Conservation (phyloP, 2,888 invertebrate species). For the Cantharis flavilabris region DNA sequence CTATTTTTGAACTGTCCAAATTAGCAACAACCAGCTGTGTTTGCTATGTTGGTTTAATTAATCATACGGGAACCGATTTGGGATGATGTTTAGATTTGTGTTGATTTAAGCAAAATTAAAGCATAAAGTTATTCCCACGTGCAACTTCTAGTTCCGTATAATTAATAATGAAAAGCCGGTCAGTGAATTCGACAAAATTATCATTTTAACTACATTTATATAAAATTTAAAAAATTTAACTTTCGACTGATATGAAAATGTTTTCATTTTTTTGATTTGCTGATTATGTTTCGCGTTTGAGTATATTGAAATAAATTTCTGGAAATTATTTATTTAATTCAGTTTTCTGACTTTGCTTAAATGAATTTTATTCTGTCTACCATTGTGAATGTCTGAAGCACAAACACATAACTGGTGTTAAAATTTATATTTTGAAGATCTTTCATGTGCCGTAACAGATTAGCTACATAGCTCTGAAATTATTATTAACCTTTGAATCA, state of each 20-base stretch:
- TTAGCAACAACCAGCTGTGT: not conserved
- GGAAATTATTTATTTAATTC: not conserved
- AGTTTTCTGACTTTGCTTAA: not conserved
- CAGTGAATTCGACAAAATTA: not conserved
- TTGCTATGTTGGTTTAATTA: not conserved
- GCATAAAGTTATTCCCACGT: not conserved
- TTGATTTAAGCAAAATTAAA: not conserved
- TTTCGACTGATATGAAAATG: no score
- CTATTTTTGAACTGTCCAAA: not conserved
- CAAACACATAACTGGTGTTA: not conserved
- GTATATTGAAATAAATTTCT: no score
- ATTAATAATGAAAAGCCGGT: no score
- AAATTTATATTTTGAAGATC: not conserved
- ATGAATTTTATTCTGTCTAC: not conserved
- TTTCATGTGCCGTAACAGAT: not conserved
- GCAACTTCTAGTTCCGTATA: not conserved
- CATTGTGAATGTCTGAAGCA: not conserved
- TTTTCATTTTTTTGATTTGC: no score
- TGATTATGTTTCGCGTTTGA: no score
- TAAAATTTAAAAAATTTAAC: no score
- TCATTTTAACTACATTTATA: not conserved
- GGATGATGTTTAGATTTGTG: not conserved
- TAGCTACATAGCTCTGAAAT: not conserved
- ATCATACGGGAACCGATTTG: not conserved
- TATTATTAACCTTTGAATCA: not conserved